These are phyloP conservation scores for Zingel zingel DNA, from an alignment of 2,113 vertebrate genomes.

Conservation along the genomic window DNA sequence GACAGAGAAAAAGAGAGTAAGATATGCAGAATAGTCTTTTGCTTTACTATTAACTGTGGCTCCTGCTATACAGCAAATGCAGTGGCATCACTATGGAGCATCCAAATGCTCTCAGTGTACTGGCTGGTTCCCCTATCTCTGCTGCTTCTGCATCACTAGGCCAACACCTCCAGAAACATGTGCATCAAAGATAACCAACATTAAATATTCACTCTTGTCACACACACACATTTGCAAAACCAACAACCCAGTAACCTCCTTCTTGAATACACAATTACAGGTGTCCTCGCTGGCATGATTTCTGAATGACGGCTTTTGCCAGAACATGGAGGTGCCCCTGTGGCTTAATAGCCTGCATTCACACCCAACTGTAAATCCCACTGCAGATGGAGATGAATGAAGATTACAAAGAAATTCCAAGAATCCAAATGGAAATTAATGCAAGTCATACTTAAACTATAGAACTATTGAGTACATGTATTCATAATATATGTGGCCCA, in stretches of 20 bases:
- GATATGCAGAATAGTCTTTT: neutral
- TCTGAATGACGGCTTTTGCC: neutral
- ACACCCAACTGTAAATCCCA: neutral
- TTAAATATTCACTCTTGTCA: conserved; percentile 39
- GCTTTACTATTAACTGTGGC: conserved; percentile 3
- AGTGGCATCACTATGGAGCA: conserved; percentile 18
- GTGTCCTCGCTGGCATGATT: neutral
- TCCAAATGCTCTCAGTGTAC: neutral
- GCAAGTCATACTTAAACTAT: neutral
- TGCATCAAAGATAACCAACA: conserved; percentile 2
- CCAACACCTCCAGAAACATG: conserved; percentile 27
- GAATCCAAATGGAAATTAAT: neutral
- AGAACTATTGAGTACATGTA: neutral
- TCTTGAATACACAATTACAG: neutral
- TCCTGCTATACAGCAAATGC: conserved; percentile 14
- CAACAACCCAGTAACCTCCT: neutral
- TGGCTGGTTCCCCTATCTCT: neutral
- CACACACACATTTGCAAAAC: conserved; percentile 23
- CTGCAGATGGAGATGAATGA: neutral
- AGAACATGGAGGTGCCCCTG: neutral
- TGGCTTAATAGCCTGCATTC: neutral
- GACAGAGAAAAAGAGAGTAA: neutral
- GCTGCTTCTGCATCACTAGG: conserved; percentile 15
- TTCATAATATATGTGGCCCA: no score
- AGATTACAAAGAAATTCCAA: neutral